phyloP scores from a whole-genome alignment of 2,797 vertebrate genomes.

The Sebastes minor region DNA sequence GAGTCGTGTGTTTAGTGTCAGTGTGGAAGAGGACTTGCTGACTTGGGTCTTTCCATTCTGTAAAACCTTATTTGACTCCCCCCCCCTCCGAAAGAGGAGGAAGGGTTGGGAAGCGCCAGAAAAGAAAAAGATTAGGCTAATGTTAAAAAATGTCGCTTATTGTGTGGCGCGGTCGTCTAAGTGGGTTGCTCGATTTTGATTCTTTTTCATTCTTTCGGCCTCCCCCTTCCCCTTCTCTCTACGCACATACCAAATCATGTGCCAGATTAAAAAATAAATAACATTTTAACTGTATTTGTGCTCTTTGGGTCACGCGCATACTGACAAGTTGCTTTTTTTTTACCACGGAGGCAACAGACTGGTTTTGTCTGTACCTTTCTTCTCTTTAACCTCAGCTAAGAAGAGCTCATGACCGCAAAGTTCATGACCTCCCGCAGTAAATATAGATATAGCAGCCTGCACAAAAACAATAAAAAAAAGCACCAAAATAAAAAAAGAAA shows the following conservation, averaged over 20 bases:
- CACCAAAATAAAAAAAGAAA: background rate
- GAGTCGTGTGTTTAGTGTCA: slow-evolving; percentile 81
- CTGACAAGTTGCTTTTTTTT: slow-evolving; percentile 5
- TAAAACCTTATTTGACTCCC: slow-evolving; percentile 81
- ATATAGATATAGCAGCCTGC: background rate
- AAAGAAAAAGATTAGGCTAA: slow-evolving; percentile 75
- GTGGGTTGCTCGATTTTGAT: slow-evolving; percentile 75
- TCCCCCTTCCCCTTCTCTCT: slow-evolving; percentile 17
- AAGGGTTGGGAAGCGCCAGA: slow-evolving; percentile 41
- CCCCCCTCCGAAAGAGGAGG: slow-evolving; percentile 56
- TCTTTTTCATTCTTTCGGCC: slow-evolving; percentile 33
- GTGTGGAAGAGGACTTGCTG: slow-evolving; percentile 79
- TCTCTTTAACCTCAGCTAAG: background rate
- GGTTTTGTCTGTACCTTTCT: background rate
- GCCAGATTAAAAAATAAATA: slow-evolving; percentile 62
- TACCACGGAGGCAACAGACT: background rate
- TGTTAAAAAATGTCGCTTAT: slow-evolving; percentile 76
- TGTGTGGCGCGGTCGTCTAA: slow-evolving; percentile 67
- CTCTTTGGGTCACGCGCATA: slow-evolving; percentile 43
- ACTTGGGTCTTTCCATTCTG: slow-evolving; percentile 82
- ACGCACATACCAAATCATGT: slow-evolving; percentile 65
- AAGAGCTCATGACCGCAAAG: background rate
- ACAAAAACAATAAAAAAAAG: background rate
- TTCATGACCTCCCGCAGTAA: background rate
- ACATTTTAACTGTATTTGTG: slow-evolving; percentile 56